Base-by-base conservation (phyloP, 2,797 vertebrate genomes). In the Pipistrellus pygmaeus region DNA sequence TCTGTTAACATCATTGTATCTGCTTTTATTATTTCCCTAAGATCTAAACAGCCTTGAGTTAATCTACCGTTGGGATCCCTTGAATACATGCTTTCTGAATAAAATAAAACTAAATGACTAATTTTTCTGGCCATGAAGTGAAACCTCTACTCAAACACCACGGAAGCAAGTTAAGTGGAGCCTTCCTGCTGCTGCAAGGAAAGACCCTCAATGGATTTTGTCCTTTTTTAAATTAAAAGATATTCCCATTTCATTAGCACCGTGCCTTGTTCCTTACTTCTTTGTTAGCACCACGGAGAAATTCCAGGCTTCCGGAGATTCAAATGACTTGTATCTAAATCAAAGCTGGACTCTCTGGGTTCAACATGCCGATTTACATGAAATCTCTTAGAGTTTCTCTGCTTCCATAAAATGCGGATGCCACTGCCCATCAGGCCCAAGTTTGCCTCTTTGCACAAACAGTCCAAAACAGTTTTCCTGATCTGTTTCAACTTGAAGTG, bases 391-490 rank as follows among this genome's bases (percentile, higher is more conserved):
- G 82, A 98, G 98, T 98, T 98, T 98, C 98, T 98, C 98, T 96
- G 97, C 97, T 88, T 97, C 97, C 97, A 98, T 96, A 97, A 98
- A 98, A 98, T 92, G 97, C 77, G 96, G 97, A 98, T 98, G 99
- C 98, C 99, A 99, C 93, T 69, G 96, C 97, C 98, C 98, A 99
- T 99, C 99, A 99, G 98, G 97, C 97, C 97, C 97, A 97, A 96
- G 98, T 99, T 98, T 99, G 99, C 98, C 98, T 98, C 98, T 97
- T 97, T 98, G 98, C 98, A 98, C 98, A 98, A 98, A 99, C 98
- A 99, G 99, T 99, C 99, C 97, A 98, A 99, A 99, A 99, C 99
- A 99, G 99, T 99, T 99, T 99, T 99, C 98, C 98, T 99, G 99
- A 99, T 99, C 99, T 98, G 98, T 98, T 99, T 99, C 98, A 98